Evolutionary conservation across 37 sponge, comb jelly and placozoan genomes (phyloP), one percentile per base, ranked within the genome.

Genomic region (Cliona cf. orientalis): DNA sequence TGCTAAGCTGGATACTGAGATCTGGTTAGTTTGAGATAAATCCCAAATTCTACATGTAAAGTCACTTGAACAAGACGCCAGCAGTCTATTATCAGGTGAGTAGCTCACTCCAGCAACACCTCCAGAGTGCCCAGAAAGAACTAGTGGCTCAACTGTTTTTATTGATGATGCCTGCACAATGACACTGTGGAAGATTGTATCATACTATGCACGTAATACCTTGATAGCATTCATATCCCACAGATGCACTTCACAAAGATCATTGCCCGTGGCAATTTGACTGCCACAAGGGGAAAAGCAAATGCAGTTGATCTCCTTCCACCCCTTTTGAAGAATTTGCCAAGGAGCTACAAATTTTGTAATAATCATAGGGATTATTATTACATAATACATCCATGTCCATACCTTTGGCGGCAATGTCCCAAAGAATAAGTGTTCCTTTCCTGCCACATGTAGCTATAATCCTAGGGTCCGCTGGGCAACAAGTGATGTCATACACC

Each of bases 381-480:
- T 11, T 37, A 19, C 11, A 62, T 25, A 25, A 7, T 26, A 7
- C 64, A 31, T 62, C 7, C 23, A 37, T 68, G 69, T 31, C 14
- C 59, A 33, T 29, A 64, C 78, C 66, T 64, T 42, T 65, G 2
- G 31, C 28, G 42, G 66, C 5, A 1, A 61, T 7, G 66, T 78
- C 78, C 78, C 78, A 78, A 29, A 78, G 35, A 29, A 61, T 6
- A 33, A 78, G 35, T 33, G 42, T 42, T 2, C 78, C 78, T 42
- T 78, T 78, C 66, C 78, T 78, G 21, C 78, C 78, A 64, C 78
- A 78, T 1, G 46, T 64, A 36, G 78, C 78, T 66, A 78, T 45
- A 12, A 78, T 17, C 5, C 42, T 61, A 14, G 29, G 21, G n/a
- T 78, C 78, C n/a, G 28, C 19, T n/a, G 78, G 66, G 33, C 78